Conservation (phyloP, 2,113 vertebrate genomes). For the Notarius lentiginosus region DNA sequence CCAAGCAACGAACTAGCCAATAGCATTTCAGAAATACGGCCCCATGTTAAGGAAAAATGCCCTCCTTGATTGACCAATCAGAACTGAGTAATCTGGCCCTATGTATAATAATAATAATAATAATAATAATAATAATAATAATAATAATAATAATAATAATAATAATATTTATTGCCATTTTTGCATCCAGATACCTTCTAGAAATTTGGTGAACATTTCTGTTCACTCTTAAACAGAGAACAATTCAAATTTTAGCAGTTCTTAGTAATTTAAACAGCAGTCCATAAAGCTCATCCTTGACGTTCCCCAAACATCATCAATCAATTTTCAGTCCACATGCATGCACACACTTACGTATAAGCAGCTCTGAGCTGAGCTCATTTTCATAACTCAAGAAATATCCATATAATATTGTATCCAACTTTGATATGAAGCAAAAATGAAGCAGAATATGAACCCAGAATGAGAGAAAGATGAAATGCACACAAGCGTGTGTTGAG, state of each 20-base stretch:
- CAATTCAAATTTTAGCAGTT: constrained; percentile 75
- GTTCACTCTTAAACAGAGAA: constrained; percentile 72
- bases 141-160: too few relatives aligned
- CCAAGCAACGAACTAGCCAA: too few relatives aligned
- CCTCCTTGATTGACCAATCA: too few relatives aligned
- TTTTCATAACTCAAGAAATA: background rate
- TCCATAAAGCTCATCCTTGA: constrained; percentile 75
- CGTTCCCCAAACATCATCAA: constrained; percentile 53
- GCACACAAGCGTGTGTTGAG: background rate
- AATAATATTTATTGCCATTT: too few relatives aligned
- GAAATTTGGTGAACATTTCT: constrained; percentile 42
- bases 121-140: too few relatives aligned
- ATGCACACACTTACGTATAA: background rate
- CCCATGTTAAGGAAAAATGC: too few relatives aligned
- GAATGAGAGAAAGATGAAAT: background rate
- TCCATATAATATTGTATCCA: background rate
- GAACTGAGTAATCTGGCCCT: too few relatives aligned
- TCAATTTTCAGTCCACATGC: constrained; percentile 25
- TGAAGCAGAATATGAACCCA: background rate
- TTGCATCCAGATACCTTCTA: background rate
- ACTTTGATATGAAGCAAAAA: background rate
- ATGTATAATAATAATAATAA: too few relatives aligned
- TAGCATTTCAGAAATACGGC: too few relatives aligned
- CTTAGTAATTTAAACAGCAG: constrained; percentile 76
- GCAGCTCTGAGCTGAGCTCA: background rate